Evolutionary conservation across 2,888 invertebrate species (phyloP).

Genomic region (Synergus itoensis): DNA sequence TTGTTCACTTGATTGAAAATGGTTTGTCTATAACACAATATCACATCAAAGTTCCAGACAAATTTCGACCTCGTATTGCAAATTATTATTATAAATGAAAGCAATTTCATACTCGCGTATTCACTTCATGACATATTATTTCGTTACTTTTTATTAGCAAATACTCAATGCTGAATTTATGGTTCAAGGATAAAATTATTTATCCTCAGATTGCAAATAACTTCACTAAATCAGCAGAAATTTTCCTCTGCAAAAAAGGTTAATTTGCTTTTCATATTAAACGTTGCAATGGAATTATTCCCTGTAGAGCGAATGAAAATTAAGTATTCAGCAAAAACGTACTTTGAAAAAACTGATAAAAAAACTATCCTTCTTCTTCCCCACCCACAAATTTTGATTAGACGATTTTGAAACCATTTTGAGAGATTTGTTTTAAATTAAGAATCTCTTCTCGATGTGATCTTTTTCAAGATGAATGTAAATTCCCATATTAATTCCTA

Average conservation of each 20-base stretch:
- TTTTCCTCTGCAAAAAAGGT: not conserved
- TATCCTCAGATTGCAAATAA: not conserved
- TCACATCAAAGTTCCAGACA: not conserved
- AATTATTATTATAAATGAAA: not conserved
- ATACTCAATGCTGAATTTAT: not conserved
- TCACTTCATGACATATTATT: not conserved
- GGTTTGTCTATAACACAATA: conserved; percentile 24
- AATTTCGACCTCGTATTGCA: not conserved
- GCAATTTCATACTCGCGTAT: not conserved
- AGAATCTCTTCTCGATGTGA: not conserved
- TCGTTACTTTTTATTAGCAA: not conserved
- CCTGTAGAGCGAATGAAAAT: no score
- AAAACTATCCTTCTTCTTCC: no score
- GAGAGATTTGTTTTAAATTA: no score
- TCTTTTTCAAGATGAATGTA: not conserved
- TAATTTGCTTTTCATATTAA: not conserved
- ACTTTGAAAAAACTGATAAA: no score
- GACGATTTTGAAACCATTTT: no score
- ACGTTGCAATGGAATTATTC: not conserved
- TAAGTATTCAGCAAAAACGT: no score
- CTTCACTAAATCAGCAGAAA: not conserved
- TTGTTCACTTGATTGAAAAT: conserved; percentile 52
- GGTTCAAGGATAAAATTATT: not conserved
- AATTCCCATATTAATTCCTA: not conserved
- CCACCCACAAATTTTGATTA: no score